Conservation (phyloP, 2,113 vertebrate genomes). For the Podilymbus podiceps region DNA sequence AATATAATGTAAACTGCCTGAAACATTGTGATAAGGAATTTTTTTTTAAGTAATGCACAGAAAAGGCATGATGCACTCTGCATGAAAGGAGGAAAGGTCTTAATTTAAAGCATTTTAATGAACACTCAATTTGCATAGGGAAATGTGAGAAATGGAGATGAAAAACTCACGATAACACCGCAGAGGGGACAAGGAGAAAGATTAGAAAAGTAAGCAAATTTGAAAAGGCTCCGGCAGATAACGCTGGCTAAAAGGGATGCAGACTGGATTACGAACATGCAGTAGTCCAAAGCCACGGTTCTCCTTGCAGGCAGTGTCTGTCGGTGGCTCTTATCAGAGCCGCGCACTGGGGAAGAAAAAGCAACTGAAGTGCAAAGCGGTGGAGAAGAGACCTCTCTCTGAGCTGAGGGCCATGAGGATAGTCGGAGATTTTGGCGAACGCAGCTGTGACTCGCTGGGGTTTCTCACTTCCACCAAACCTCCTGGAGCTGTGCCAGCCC, state of each 20-base stretch:
- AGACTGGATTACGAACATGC: not conserved
- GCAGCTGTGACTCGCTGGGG: not conserved
- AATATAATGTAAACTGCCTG: slow-evolving; percentile 71
- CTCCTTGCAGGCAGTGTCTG: not conserved
- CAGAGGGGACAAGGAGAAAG: not conserved
- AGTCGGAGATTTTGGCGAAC: rapidly evolving
- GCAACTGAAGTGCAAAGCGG: not conserved
- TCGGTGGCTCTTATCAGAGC: not conserved
- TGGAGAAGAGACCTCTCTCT: not conserved
- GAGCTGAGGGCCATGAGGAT: not conserved
- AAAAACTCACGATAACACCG: not conserved
- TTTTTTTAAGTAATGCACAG: slow-evolving; percentile 16
- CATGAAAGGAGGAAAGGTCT: slow-evolving; percentile 60
- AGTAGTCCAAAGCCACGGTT: not conserved
- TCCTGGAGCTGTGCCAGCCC: not conserved
- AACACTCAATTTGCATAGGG: slow-evolving; percentile 33
- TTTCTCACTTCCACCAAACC: rapidly evolving
- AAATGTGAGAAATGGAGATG: slow-evolving; percentile 42
- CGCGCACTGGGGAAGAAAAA: not conserved
- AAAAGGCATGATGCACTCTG: slow-evolving; percentile 27
- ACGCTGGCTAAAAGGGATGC: not conserved
- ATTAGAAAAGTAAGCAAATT: slow-evolving; percentile 34
- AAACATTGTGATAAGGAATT: slow-evolving; percentile 70
- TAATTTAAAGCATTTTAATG: slow-evolving; percentile 68
- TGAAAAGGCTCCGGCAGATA: slow-evolving; percentile 10